These are phyloP conservation scores for Uromys caudimaculatus DNA, from an alignment of 2,797 vertebrate genomes.

Conservation along the genomic window DNA sequence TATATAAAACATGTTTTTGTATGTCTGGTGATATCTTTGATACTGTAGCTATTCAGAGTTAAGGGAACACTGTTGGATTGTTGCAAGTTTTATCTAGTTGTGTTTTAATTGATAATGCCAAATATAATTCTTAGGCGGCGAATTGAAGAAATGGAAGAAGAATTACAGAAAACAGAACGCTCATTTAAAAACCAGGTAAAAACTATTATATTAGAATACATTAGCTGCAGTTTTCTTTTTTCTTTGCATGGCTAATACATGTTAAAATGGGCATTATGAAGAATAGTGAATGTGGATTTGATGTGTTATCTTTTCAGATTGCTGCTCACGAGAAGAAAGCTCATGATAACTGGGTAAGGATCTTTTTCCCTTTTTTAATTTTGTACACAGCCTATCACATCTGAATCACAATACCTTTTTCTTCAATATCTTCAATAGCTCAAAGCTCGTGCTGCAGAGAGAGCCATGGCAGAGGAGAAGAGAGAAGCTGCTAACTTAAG, in stretches of 20 bases:
- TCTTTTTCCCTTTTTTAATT: not conserved
- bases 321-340: constrained; percentile 96
- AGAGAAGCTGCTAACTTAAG: constrained; percentile 93
- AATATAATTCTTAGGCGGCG: constrained; percentile 87
- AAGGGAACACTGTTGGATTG: not conserved
- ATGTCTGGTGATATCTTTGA: not conserved
- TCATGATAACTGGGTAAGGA: constrained; percentile 97
- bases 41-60: not conserved
- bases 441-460: constrained; percentile 94
- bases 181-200: constrained; percentile 96
- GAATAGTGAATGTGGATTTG: not conserved
- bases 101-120: constrained; percentile 12
- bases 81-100: not conserved
- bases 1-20: not conserved
- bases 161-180: constrained; percentile 95
- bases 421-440: constrained; percentile 89
- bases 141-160: constrained; percentile 96
- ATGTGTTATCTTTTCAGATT: constrained; percentile 88
- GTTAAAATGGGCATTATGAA: not conserved
- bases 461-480: constrained; percentile 95
- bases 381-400: not conserved
- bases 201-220: not conserved
- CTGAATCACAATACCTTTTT: not conserved
- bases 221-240: not conserved
- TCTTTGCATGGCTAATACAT: not conserved